phyloP scores from a whole-genome alignment of 2,888 invertebrate species.

The Scaptomyza cyrtandrae region DNA sequence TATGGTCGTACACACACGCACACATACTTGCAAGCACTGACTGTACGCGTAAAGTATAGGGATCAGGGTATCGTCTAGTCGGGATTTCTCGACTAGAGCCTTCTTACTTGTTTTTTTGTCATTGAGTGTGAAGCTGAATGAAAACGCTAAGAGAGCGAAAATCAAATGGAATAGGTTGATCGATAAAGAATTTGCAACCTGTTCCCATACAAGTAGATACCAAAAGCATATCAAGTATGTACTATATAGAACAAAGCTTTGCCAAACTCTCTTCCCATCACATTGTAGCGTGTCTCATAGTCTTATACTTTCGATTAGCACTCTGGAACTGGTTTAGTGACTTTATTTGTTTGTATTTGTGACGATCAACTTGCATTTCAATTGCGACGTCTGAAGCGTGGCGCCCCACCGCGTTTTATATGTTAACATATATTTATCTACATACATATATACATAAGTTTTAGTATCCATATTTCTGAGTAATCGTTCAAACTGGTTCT shows the following conservation, averaged over 20 bases:
- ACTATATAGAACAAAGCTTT: too few species aligned
- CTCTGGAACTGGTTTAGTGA: not conserved
- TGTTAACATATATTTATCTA: slow-evolving; percentile 10
- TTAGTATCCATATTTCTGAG: slow-evolving; percentile 19
- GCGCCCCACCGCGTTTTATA: slow-evolving; percentile 11
- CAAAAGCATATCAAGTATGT: not conserved
- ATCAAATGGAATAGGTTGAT: not conserved
- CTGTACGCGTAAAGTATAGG: too few species aligned
- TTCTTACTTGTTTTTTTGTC: too few species aligned
- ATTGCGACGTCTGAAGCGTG: slow-evolving; percentile 22
- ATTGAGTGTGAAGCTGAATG: not conserved
- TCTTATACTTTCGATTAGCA: not conserved
- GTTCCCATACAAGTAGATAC: not conserved
- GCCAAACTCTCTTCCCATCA: not conserved
- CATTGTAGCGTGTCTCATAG: slow-evolving; percentile 1
- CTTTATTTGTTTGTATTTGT: not conserved
- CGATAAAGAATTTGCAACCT: not conserved
- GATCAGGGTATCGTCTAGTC: too few species aligned
- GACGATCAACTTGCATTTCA: slow-evolving; percentile 18
- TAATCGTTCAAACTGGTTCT: slow-evolving; percentile 22
- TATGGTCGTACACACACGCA: too few species aligned
- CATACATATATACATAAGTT: slow-evolving; percentile 2
- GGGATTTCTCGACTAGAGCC: too few species aligned
- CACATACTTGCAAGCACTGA: too few species aligned
- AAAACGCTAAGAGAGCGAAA: not conserved